Conservation (phyloP, 2,113 vertebrate genomes). For the Aegithalos caudatus region DNA sequence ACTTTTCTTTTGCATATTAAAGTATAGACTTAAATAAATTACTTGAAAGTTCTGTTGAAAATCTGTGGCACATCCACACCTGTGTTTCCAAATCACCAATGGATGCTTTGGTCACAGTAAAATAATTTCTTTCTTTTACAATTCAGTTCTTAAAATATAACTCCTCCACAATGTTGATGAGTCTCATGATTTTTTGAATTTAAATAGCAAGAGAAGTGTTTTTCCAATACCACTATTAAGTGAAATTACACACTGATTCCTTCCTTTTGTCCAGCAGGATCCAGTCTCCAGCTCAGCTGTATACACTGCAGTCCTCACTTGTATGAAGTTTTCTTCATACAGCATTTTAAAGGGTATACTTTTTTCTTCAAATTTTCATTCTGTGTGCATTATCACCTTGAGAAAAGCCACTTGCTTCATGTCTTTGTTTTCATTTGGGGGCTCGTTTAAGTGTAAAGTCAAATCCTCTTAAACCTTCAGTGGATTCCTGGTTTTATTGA, state of each 20-base stretch:
- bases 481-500: not conserved
- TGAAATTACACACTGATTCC: not conserved
- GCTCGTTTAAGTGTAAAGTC: not conserved
- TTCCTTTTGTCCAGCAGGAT: not conserved
- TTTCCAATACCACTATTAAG: not conserved
- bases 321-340: not conserved
- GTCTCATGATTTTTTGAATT: not conserved
- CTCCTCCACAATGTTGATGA: not conserved
- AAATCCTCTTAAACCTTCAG: not conserved
- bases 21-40: not conserved
- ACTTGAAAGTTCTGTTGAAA: not conserved
- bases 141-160: not conserved
- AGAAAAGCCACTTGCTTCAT: not conserved
- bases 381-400: not conserved
- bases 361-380: not conserved
- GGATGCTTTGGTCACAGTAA: not conserved
- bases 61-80: not conserved
- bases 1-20: not conserved
- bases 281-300: not conserved
- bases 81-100: not conserved
- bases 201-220: not conserved
- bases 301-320: not conserved
- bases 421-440: not conserved
- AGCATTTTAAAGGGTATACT: not conserved
- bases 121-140: not conserved